phyloP scores from a whole-genome alignment of 2,113 vertebrate species.

The Zapus hudsonius region DNA sequence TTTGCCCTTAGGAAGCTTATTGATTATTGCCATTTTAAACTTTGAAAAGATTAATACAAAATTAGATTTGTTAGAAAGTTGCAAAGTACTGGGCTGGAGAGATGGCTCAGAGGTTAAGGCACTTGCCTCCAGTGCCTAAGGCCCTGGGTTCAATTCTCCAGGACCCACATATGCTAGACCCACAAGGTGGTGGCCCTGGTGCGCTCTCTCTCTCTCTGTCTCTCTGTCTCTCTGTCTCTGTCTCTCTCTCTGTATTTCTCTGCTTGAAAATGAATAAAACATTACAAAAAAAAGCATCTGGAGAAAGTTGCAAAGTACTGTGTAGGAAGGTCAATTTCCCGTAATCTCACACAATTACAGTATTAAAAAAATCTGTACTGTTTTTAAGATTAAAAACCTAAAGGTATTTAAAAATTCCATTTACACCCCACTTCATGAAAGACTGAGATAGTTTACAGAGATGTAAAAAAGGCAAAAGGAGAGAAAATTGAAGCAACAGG shows the following conservation, averaged over 20 bases:
- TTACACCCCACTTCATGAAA: conserved; percentile 40
- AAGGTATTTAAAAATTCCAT: neutral
- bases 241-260: too few relatives aligned
- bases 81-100: neutral
- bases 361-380: conserved; percentile 28
- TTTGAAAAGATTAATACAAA: conserved; percentile 49
- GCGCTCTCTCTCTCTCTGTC: too few relatives aligned
- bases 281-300: too few relatives aligned
- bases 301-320: conserved; percentile 33
- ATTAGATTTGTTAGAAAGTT: conserved; percentile 38
- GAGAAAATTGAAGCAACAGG: conserved; percentile 29
- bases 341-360: neutral
- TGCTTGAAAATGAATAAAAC: too few relatives aligned
- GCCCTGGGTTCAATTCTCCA: too few relatives aligned
- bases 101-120: too few relatives aligned
- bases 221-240: too few relatives aligned
- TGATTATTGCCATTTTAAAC: conserved; percentile 48
- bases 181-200: too few relatives aligned
- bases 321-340: conserved; percentile 2
- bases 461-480: neutral
- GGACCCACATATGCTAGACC: too few relatives aligned
- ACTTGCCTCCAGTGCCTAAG: too few relatives aligned
- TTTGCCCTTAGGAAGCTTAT: conserved; percentile 46
- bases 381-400: conserved; percentile 54
- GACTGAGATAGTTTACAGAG: conserved; percentile 35